Conservation (phyloP, 1,140 invertebrate species). For the Cylas formicarius region DNA sequence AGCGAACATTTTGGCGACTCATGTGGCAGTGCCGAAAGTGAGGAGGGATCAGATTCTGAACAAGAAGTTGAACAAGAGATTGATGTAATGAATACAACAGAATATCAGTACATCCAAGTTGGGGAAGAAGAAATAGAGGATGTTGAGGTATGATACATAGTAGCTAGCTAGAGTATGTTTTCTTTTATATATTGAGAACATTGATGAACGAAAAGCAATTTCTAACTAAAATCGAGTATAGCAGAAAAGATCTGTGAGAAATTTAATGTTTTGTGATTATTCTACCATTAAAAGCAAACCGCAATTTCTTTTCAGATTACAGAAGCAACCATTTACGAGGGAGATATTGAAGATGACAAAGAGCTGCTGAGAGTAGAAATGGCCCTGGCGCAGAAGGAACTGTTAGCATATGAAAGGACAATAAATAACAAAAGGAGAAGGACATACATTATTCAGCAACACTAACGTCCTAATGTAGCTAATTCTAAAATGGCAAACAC, state of each 20-base stretch:
- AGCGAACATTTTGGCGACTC: conserved; percentile 42
- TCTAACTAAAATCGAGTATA: too few relatives aligned
- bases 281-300: too few relatives aligned
- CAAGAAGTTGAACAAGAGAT: conserved; percentile 41
- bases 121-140: conserved; percentile 42
- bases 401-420: conserved; percentile 37
- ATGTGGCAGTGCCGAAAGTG: conserved; percentile 46
- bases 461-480: conserved; percentile 9
- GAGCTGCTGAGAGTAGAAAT: conserved; percentile 38
- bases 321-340: conserved; percentile 30
- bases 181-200: too few relatives aligned
- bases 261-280: too few relatives aligned
- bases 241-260: too few relatives aligned
- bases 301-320: conserved; percentile 20
- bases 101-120: conserved; percentile 34
- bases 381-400: conserved; percentile 41
- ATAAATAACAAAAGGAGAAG: conserved; percentile 30
- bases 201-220: too few relatives aligned
- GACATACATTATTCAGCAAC: conserved; percentile 28
- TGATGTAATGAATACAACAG: conserved; percentile 47
- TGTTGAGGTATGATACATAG: too few relatives aligned
- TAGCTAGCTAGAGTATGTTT: too few relatives aligned
- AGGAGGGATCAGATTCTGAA: conserved; percentile 41
- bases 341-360: conserved; percentile 34
- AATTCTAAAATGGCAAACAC: neutral